phyloP scores from a whole-genome alignment of 2,113 vertebrate genomes.

The Grammomys dolichurus region DNA sequence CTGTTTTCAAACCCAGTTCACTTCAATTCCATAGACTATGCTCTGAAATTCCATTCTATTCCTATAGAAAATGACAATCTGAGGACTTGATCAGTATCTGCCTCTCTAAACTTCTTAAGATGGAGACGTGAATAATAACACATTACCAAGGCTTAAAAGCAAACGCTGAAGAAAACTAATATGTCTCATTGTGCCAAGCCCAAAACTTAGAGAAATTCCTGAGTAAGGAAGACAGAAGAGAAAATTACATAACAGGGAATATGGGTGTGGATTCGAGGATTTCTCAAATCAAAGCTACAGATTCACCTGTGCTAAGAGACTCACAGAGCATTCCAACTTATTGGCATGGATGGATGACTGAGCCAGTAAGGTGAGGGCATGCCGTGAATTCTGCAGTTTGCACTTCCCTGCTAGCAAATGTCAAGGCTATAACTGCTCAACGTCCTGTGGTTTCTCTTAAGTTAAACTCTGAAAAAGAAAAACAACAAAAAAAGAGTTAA shows the following conservation, averaged over 20 bases:
- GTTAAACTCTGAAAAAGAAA: slow-evolving; percentile 44
- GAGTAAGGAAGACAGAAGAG: neutral
- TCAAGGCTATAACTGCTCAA: slow-evolving; percentile 80
- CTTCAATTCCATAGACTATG: neutral
- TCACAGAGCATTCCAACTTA: slow-evolving; percentile 64
- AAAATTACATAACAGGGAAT: neutral
- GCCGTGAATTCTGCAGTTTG: slow-evolving; percentile 71
- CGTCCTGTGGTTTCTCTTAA: slow-evolving; percentile 68
- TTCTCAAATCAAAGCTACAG: slow-evolving; percentile 52
- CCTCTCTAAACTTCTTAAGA: neutral
- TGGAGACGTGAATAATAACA: neutral
- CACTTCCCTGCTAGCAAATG: slow-evolving; percentile 75
- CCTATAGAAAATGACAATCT: slow-evolving; percentile 14
- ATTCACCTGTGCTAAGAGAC: slow-evolving; percentile 73
- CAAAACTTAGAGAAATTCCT: slow-evolving; percentile 33
- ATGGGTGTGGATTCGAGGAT: neutral
- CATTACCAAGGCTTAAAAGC: neutral
- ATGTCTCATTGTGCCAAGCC: neutral
- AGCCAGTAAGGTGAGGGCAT: slow-evolving; percentile 77
- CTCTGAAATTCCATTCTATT: neutral
- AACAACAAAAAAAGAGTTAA: neutral
- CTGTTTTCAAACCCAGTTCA: neutral
- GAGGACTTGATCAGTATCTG: neutral
- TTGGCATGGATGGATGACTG: slow-evolving; percentile 64
- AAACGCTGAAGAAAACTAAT: neutral